phyloP scores from a whole-genome alignment of 2,888 invertebrate species.

The Belgica antarctica region DNA sequence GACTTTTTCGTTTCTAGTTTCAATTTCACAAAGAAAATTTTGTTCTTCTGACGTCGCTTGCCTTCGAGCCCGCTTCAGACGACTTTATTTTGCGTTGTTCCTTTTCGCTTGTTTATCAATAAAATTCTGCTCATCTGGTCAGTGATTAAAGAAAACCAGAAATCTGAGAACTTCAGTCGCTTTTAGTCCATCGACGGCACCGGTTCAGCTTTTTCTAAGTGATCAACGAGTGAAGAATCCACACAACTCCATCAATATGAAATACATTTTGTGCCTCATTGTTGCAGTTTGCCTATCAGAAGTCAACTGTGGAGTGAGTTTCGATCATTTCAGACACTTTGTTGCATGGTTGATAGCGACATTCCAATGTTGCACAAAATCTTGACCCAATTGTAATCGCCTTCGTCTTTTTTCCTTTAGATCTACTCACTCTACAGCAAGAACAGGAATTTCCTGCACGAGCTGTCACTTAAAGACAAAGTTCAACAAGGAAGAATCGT shows the following conservation, averaged over 20 bases:
- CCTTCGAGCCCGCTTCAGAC: background rate
- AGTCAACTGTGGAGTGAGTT: conserved; percentile 32
- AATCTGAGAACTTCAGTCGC: conserved; percentile 23
- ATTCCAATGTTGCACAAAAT: background rate
- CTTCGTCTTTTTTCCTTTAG: background rate
- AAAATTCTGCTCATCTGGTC: background rate
- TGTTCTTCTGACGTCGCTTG: background rate
- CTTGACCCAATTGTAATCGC: background rate
- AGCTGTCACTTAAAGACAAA: background rate
- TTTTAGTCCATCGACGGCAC: background rate
- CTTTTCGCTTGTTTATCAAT: background rate
- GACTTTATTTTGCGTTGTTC: too few relatives aligned
- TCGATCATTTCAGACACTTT: background rate
- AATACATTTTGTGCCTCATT: background rate
- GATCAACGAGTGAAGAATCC: too few relatives aligned
- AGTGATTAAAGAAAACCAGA: background rate
- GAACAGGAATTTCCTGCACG: background rate
- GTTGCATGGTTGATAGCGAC: too few relatives aligned
- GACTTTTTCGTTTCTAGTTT: too few relatives aligned
- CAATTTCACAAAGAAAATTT: too few relatives aligned
- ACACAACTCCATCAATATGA: too few relatives aligned
- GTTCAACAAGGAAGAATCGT: background rate
- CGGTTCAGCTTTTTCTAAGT: conserved; percentile 24
- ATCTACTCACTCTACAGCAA: background rate
- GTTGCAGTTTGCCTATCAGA: background rate